phyloP scores from a whole-genome alignment of 2,888 invertebrate species.

The Phaedon cochleariae region DNA sequence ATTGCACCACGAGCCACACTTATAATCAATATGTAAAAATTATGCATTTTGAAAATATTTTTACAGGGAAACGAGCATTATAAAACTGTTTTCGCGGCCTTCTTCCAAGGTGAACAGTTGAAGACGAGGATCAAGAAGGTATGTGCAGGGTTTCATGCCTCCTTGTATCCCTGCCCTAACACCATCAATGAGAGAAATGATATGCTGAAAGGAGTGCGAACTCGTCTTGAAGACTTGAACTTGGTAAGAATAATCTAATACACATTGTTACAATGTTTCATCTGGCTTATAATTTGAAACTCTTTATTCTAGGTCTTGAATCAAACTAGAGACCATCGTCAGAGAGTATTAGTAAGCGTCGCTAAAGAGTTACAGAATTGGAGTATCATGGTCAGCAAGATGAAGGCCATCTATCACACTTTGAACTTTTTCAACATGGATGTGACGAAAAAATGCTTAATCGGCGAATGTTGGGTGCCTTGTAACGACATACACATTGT shows the following conservation, averaged over 20 bases:
- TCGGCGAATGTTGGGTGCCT: conserved; percentile 81
- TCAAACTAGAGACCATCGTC: conserved; percentile 89
- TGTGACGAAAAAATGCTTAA: conserved; percentile 76
- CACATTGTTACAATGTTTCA: neutral
- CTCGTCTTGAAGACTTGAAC: conserved; percentile 88
- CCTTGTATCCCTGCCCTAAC: conserved; percentile 91
- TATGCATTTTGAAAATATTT: neutral
- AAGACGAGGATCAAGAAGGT: conserved; percentile 92
- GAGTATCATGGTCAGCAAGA: conserved; percentile 82
- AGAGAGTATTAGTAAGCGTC: conserved; percentile 83
- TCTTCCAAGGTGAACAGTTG: conserved; percentile 92
- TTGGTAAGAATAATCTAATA: conserved; percentile 64
- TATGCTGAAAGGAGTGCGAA: conserved; percentile 90
- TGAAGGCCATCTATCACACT: conserved; percentile 81
- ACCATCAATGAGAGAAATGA: conserved; percentile 84
- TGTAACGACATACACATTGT: conserved; percentile 74
- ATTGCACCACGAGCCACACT: too few relatives aligned
- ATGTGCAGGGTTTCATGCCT: conserved; percentile 92
- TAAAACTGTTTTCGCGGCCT: conserved; percentile 90
- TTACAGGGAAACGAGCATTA: conserved; percentile 83
- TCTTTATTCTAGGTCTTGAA: conserved; percentile 73
- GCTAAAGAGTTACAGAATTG: conserved; percentile 89
- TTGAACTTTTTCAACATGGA: conserved; percentile 78
- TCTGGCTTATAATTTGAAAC: neutral
- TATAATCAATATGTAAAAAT: too few relatives aligned